phyloP scores from a whole-genome alignment of 2,797 vertebrate genomes.

The Emys orbicularis region DNA sequence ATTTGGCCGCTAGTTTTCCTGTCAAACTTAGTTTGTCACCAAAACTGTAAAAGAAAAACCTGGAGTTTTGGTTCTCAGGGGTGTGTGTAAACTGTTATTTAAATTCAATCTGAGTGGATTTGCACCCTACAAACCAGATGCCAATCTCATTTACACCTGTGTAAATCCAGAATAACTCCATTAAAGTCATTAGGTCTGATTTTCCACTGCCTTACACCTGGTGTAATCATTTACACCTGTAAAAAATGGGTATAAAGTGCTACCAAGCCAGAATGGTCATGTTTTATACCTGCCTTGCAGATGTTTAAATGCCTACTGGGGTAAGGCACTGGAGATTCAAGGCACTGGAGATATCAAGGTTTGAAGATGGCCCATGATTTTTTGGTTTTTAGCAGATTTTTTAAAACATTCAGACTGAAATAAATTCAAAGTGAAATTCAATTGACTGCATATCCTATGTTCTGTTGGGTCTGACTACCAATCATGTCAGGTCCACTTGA shows the following conservation, averaged over 20 bases:
- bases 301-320: not conserved
- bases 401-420: not conserved
- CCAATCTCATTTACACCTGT: not conserved
- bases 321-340: not conserved
- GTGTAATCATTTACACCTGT: not conserved
- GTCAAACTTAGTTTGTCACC: not conserved
- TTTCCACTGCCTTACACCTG: not conserved
- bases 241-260: not conserved
- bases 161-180: not conserved
- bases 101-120: not conserved
- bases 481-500: not conserved
- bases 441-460: not conserved
- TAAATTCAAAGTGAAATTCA: not conserved
- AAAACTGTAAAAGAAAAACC: not conserved
- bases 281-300: not conserved
- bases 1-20: not conserved
- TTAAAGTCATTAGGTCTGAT: not conserved
- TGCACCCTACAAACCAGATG: not conserved
- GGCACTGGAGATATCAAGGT: not conserved
- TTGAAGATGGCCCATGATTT: not conserved
- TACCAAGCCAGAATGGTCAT: too few relatives aligned
- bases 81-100: not conserved
- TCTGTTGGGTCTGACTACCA: not conserved
- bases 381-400: not conserved
- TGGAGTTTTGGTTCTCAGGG: not conserved